Percentiles rank a stretch among this genome's conserved stretches.
Conservation (phyloP, 2,888 invertebrate genomes). For the Aradus depressus region DNA sequence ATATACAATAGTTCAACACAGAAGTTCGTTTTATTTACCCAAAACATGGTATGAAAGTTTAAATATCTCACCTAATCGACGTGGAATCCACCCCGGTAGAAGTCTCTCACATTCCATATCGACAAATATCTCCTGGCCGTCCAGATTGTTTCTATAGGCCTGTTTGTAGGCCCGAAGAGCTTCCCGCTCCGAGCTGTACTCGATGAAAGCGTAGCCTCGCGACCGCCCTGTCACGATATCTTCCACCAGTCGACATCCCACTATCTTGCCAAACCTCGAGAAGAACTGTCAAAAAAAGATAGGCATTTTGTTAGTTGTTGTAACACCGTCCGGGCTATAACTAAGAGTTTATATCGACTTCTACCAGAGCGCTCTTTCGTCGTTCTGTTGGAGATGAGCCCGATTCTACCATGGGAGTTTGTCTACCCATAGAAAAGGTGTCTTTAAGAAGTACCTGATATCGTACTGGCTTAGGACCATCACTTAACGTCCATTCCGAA, state of each 20-base stretch:
- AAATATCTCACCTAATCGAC: conserved; percentile 54
- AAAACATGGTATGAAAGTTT: no score
- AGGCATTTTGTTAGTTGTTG: no score
- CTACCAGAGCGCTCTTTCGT: no score
- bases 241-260: conserved; percentile 52
- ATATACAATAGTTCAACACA: no score
- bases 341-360: no score
- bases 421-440: no score
- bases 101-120: conserved; percentile 64
- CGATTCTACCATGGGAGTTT: background rate
- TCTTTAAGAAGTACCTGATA: no score
- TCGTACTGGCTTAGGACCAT: no score
- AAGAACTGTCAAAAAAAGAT: conserved; percentile 36
- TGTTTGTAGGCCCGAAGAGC: conserved; percentile 47
- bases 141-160: conserved; percentile 45
- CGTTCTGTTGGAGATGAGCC: no score
- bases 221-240: conserved; percentile 76
- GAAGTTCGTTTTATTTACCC: no score
- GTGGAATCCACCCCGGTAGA: conserved; percentile 69
- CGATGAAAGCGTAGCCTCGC: conserved; percentile 76
- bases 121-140: conserved; percentile 58
- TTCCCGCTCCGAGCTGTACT: conserved; percentile 51
- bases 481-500: no score
- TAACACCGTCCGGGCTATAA: no score
- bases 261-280: conserved; percentile 53